A percentile compares a stretch with the other conserved stretches of the same genome.
These are phyloP conservation scores for Drosophila pseudotakahashii DNA, from an alignment of 2,888 invertebrate species.

Conservation along the genomic window DNA sequence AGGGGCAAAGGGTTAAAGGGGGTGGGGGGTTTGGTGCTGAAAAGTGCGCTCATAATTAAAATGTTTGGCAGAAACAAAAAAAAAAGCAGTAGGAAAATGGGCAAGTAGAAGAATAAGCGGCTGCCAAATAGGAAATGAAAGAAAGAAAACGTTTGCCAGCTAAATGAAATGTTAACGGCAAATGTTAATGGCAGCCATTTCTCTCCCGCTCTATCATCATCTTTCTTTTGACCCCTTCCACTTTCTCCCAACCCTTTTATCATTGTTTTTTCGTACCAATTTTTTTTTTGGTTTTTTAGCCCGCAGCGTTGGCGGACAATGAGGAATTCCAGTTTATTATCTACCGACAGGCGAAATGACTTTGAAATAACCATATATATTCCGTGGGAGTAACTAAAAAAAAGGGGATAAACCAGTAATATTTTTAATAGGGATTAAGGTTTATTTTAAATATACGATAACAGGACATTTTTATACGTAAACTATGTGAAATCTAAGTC, in stretches of 20 bases:
- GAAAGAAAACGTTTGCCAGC: constrained; percentile 55
- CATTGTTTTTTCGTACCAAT: constrained; percentile 9
- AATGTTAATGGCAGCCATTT: constrained; percentile 60
- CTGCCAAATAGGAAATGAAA: constrained; percentile 37
- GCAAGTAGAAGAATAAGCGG: constrained; percentile 13
- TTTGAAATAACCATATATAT: constrained; percentile 9
- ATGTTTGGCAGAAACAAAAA: constrained; percentile 59
- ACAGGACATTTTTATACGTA: too few species aligned
- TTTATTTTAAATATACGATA: too few species aligned
- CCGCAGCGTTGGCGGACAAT: constrained; percentile 13
- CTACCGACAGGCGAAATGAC: constrained; percentile 27
- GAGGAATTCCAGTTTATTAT: constrained; percentile 39
- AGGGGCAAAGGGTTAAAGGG: not conserved
- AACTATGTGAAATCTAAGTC: too few species aligned
- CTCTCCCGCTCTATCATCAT: constrained; percentile 16
- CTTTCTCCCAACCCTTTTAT: constrained; percentile 8
- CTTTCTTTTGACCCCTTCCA: constrained; percentile 4
- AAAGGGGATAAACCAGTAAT: not conserved
- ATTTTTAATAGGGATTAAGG: not conserved
- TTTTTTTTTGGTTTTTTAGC: constrained; percentile 1
- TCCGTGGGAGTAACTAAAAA: not conserved
- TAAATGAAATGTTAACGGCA: constrained; percentile 66
- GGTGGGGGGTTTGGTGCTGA: constrained; percentile 6
- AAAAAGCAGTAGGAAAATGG: constrained; percentile 17
- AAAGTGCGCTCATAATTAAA: constrained; percentile 72